Base-by-base conservation (phyloP, 1,140 invertebrate genomes). In the Bombus vancouverensis region DNA sequence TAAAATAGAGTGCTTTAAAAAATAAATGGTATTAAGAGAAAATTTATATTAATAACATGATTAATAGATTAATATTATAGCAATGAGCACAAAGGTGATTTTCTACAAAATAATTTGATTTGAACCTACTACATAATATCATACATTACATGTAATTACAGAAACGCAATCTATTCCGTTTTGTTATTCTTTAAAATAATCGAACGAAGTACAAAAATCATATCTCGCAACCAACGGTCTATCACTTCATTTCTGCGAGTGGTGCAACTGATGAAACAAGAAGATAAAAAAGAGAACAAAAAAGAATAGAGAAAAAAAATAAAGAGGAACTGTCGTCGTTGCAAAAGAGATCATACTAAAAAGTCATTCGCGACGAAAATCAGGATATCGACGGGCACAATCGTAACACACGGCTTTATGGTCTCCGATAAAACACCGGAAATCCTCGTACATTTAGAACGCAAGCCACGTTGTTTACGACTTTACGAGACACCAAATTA, bases 391-490 rank as follows among this genome's bases (percentile, higher is more conserved):
- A 72, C 37, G 28, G 8, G 8, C 28, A 59, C 39, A n/a, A 79
- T 80, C 39, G 34, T 59, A 32, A 34, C n/a, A 22, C 32, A 18
- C 18, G 53, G 28, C 75, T 84, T 84, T 84, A 84, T 79, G 57
- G 53, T 65, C 53, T 47, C 44, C 68, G 68, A 84, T 84, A 72
- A 79, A 84, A 72, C 53, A 80, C 22, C 53, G 76, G 65, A 82
- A 78, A 89, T 86, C 42, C 73, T 28, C 65, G 62, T 59, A 75
- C n/a, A 73, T 65, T 62, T 59, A 47, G 34, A 75, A 8, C n/a
- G 74, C n/a, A 32, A 68, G 15, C 73, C 79, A 59, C 57, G 32
- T 84, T 84, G 83, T 84, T 79, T 84, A 84, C 68, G 83, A 62
- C 47, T 70, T 75, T 53, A 53, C 47, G 47, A 53, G 47, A 22